These are phyloP conservation scores for Metacarcinus magister DNA, from an alignment of 2,888 invertebrate species.

Conservation along the genomic window DNA sequence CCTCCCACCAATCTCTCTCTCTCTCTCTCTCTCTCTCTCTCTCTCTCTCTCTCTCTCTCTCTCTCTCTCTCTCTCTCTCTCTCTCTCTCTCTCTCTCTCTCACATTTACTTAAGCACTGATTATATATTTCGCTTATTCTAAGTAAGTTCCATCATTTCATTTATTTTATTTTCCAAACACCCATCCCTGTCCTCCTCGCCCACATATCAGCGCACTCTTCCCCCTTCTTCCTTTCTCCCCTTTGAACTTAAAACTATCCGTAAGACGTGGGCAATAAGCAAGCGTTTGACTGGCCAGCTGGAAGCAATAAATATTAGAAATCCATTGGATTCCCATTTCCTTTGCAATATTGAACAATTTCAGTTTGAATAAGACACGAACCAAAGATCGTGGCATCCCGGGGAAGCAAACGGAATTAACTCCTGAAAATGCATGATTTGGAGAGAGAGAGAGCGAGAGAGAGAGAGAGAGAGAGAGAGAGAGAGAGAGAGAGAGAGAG, in stretches of 20 bases:
- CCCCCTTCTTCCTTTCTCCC: neutral
- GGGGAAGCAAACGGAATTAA: neutral
- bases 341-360: slow-evolving; percentile 66
- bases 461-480: slow-evolving; percentile 48
- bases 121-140: neutral
- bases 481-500: slow-evolving; percentile 48
- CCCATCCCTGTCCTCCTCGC: neutral
- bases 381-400: neutral
- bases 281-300: slow-evolving; percentile 33
- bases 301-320: slow-evolving; percentile 72
- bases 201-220: neutral
- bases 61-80: neutral
- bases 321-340: slow-evolving; percentile 65
- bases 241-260: neutral
- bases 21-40: no score
- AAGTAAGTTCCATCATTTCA: neutral
- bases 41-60: slow-evolving; percentile 3
- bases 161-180: no score
- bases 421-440: neutral
- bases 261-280: slow-evolving; percentile 49
- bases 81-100: neutral
- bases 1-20: neutral
- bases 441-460: slow-evolving; percentile 1
- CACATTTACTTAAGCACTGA: no score
- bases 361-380: slow-evolving; percentile 65